Evolutionary conservation across 2,888 invertebrate genomes (phyloP).

Genomic region (Drosophila mercatorum): DNA sequence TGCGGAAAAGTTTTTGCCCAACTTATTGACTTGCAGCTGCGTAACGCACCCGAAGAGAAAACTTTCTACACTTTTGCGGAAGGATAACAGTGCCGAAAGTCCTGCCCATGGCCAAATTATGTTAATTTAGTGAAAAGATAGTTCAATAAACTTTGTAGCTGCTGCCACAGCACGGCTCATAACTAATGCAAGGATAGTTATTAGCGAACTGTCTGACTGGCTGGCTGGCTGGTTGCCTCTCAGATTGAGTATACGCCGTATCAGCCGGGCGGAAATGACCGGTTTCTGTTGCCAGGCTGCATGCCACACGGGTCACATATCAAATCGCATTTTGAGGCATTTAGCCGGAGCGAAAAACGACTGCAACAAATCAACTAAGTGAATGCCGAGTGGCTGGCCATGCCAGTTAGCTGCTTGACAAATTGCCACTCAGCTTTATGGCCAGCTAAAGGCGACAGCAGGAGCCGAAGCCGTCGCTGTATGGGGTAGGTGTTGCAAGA

Average conservation of each 20-base stretch:
- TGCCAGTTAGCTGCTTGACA: slow-evolving; percentile 78
- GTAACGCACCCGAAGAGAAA: slow-evolving; percentile 25
- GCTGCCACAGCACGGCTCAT: slow-evolving; percentile 46
- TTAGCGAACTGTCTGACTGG: slow-evolving; percentile 25
- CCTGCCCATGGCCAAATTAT: slow-evolving; percentile 66
- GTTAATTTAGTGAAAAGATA: slow-evolving; percentile 58
- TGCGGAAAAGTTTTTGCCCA: slow-evolving; percentile 55
- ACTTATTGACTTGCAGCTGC: slow-evolving; percentile 70
- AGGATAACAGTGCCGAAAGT: slow-evolving; percentile 36
- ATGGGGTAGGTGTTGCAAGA: slow-evolving; percentile 43
- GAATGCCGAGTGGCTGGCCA: slow-evolving; percentile 61
- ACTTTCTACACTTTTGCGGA: slow-evolving; percentile 65
- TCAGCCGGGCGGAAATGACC: slow-evolving; percentile 44
- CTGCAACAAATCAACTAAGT: slow-evolving; percentile 76
- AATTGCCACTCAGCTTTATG: slow-evolving; percentile 73
- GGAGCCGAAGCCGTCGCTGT: not conserved
- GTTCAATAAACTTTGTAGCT: slow-evolving; percentile 59
- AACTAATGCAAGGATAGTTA: slow-evolving; percentile 60
- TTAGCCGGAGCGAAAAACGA: slow-evolving; percentile 75
- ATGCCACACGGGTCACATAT: slow-evolving; percentile 57
- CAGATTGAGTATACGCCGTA: slow-evolving; percentile 38
- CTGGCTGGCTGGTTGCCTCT: not conserved
- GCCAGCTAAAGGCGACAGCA: slow-evolving; percentile 21
- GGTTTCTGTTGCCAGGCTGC: slow-evolving; percentile 36
- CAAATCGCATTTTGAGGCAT: slow-evolving; percentile 76